Evolutionary conservation across 1,140 invertebrate species (phyloP).

Genomic region (Temnothorax longispinosus): DNA sequence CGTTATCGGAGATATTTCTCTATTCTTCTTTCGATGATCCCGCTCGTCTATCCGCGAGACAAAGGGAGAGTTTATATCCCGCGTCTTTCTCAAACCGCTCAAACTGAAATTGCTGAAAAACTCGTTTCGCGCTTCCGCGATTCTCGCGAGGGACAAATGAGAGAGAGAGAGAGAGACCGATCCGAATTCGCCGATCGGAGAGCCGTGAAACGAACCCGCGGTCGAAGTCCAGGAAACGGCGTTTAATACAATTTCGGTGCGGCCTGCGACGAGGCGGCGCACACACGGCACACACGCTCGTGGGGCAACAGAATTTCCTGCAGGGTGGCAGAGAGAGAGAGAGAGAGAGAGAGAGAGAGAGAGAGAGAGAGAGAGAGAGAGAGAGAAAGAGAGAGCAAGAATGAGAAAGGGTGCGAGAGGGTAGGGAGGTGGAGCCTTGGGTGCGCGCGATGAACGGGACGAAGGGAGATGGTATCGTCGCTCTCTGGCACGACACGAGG

Average conservation of each 20-base stretch:
- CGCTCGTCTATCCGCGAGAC: not conserved
- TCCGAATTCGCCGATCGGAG: not conserved
- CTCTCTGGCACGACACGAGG: slow-evolving; percentile 65
- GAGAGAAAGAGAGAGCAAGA: not conserved
- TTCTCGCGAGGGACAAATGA: not conserved
- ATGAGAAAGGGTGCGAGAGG: not conserved
- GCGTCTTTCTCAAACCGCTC: not conserved
- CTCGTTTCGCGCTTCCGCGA: not conserved
- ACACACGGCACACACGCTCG: not conserved
- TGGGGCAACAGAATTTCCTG: slow-evolving; percentile 58
- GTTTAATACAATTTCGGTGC: slow-evolving; percentile 49
- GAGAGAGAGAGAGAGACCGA: not conserved
- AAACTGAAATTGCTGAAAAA: not conserved
- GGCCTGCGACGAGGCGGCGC: not conserved
- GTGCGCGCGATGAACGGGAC: slow-evolving; percentile 55
- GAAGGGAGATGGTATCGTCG: slow-evolving; percentile 54
- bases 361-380: not conserved
- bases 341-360: not conserved
- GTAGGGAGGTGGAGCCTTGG: slow-evolving; percentile 48
- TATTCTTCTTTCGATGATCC: not conserved
- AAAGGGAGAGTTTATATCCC: not conserved
- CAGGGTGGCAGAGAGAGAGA: not conserved
- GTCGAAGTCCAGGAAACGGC: slow-evolving; percentile 36
- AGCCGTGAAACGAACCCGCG: not conserved
- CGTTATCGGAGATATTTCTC: not conserved